phyloP scores from a whole-genome alignment of 2,113 vertebrate species.

The Corvus cornix region DNA sequence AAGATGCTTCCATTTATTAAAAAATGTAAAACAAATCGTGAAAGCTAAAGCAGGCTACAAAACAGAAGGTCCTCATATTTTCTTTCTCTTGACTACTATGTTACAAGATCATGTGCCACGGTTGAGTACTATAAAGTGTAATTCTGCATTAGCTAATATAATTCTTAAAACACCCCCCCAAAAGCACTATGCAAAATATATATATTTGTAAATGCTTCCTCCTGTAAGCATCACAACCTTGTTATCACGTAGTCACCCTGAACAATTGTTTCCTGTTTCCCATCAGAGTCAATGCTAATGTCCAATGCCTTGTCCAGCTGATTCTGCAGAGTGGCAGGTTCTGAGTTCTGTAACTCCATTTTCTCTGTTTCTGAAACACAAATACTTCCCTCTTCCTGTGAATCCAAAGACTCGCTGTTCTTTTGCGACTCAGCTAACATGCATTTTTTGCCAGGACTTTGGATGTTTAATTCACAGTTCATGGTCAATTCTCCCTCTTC shows the following conservation, averaged over 20 bases:
- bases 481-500: constrained; percentile 55
- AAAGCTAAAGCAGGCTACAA: constrained; percentile 74
- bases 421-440: constrained; percentile 17
- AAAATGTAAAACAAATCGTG: constrained; percentile 69
- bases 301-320: constrained; percentile 29
- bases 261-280: constrained; percentile 58
- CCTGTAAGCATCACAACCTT: constrained; percentile 69
- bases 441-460: constrained; percentile 53
- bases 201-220: constrained; percentile 30
- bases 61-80: constrained; percentile 56
- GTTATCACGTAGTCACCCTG: constrained; percentile 77
- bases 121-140: constrained; percentile 61
- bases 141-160: constrained; percentile 52
- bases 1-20: constrained; percentile 76
- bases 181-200: constrained; percentile 61
- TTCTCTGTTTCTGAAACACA: constrained; percentile 50
- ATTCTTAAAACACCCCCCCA: constrained; percentile 44
- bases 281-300: constrained; percentile 37
- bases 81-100: constrained; percentile 49
- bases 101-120: constrained; percentile 66
- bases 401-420: constrained; percentile 6
- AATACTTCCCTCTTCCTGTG: constrained; percentile 31
- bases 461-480: constrained; percentile 65
- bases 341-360: constrained; percentile 49
- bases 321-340: constrained; percentile 35